These are phyloP conservation scores for Nemopilema nomurai DNA, from an alignment of 30 jellyfish, hydroid and myxozoan species.

Conservation along the genomic window DNA sequence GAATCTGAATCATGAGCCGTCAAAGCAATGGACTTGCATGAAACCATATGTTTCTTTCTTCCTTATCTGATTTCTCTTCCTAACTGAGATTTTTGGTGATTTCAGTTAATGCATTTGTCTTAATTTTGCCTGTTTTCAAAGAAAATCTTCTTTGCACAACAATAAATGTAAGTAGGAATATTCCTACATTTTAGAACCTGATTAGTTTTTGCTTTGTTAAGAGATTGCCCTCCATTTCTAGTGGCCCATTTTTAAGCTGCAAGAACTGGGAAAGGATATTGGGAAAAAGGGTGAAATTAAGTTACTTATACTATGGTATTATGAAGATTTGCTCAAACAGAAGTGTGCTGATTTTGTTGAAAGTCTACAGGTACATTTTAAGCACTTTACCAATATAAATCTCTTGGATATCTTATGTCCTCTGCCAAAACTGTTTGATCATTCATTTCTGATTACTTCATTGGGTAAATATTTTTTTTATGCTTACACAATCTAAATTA, in stretches of 20 bases:
- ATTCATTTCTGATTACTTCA: too few relatives aligned
- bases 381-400: not conserved
- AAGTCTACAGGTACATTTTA: constrained; percentile 60
- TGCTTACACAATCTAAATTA: too few relatives aligned
- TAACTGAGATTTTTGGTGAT: constrained; percentile 6
- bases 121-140: too few relatives aligned
- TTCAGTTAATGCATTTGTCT: too few relatives aligned
- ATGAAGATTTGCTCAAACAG: constrained; percentile 75
- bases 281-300: constrained; percentile 59
- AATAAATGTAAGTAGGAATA: not conserved
- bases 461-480: too few relatives aligned
- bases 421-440: not conserved
- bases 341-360: constrained; percentile 75
- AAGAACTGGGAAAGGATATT: constrained; percentile 53
- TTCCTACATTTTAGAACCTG: not conserved
- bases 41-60: too few relatives aligned
- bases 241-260: constrained; percentile 62
- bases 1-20: too few relatives aligned
- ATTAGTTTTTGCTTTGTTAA: not conserved
- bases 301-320: constrained; percentile 69
- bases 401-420: not conserved
- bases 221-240: constrained; percentile 1
- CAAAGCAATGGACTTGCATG: too few relatives aligned
- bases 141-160: too few relatives aligned
- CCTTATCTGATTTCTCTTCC: too few relatives aligned